Evolutionary conservation across 2,113 vertebrate genomes (phyloP), one percentile per base, ranked within the genome.

Genomic region (Cranoglanis bouderius): DNA sequence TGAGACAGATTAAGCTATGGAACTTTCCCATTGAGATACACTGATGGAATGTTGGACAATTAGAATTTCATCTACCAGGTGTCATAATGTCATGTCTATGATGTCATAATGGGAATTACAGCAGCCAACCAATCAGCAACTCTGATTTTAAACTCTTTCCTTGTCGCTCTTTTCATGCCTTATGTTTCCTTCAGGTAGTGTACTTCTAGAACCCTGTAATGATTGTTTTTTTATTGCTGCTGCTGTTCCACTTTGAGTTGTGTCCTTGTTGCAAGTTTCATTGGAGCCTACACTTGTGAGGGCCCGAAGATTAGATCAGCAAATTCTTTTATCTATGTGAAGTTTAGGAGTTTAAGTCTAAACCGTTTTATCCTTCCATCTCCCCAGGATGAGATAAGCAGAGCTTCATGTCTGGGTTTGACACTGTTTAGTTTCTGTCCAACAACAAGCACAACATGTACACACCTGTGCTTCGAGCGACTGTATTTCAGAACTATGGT

Each of bases 301-400:
- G 26, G 40, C 43, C 29, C 7, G 2, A n/a, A 85, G 84, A 85
- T 85, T 72, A 21, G n/a, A 85, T 85, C 84, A 26, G 65, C 32
- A 70, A 70, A 53, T 53, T 55, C 49, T 53, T 74, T 72, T 1
- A 70, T 16, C 40, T 24, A 14, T 38, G 13, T 46, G 40, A 65
- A 84, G 59, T 63, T 61, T 40, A 59, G 24, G 81, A 43, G 57
- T 32, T 12, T 67, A 26, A 2, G 46, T 85, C 46, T 14, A 9
- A 72, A 10, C 65, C 19, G 19, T 55, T 72, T 85, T 85, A 85
- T 85, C 84, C 65, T 24, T 7, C 32, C 49, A 85, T 85, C 84
- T 72, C 84, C 12, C 1, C n/a, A 74, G 65, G n/a, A 51, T 49
- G 65, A 55, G 84, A 72, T 53, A 72, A 72, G 83, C 38, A 53